phyloP scores from a whole-genome alignment of 2,113 vertebrate genomes.

The Leptodactylus fuscus region DNA sequence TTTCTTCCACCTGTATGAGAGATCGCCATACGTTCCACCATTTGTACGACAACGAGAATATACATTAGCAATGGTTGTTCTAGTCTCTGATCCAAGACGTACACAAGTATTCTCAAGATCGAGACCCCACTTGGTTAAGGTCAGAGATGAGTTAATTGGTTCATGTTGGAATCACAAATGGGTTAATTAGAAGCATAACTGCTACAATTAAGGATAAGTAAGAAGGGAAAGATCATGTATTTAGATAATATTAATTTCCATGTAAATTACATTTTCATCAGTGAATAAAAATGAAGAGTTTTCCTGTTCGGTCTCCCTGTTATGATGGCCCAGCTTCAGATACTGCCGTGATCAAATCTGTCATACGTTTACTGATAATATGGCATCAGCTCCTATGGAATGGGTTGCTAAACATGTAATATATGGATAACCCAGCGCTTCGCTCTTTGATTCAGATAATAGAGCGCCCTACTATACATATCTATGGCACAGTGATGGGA shows the following conservation, averaged over 20 bases:
- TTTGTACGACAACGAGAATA: background rate
- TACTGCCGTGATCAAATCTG: no score
- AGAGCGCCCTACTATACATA: no score
- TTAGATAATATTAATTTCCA: background rate
- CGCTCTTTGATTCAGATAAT: no score
- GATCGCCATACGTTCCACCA: no score
- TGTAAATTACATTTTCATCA: background rate
- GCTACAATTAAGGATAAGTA: background rate
- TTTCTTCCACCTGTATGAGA: no score
- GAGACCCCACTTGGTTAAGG: background rate
- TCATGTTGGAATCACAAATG: background rate
- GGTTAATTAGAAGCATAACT: background rate
- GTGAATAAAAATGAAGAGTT: no score
- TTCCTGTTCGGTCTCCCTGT: no score
- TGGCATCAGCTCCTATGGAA: background rate
- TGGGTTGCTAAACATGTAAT: background rate
- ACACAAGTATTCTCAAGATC: no score
- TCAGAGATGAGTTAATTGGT: constrained; percentile 3
- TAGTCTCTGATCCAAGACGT: no score
- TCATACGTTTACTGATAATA: background rate
- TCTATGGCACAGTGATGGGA: no score
- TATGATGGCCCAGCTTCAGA: no score
- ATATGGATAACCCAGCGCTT: background rate
- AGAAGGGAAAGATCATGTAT: background rate
- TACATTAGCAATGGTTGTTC: background rate